These are phyloP conservation scores for Lasioglossum pauxillum DNA, from an alignment of 2,888 invertebrate species.

Conservation along the genomic window DNA sequence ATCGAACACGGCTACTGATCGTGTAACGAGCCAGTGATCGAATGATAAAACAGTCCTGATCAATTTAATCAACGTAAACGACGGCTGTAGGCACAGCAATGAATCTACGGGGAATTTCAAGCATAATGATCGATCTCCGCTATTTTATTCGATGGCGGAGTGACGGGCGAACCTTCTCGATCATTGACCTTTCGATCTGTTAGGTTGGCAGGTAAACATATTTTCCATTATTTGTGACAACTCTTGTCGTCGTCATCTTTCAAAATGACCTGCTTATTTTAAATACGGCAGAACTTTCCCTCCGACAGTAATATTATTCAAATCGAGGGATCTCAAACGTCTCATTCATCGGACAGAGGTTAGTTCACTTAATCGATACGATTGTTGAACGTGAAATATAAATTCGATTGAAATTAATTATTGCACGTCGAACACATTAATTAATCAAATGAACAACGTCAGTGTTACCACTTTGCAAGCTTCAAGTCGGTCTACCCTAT, in stretches of 20 bases:
- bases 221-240: too few relatives aligned
- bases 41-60: not conserved
- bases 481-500: not conserved
- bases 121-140: not conserved
- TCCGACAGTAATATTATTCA: not conserved
- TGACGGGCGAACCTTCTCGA: not conserved
- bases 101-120: not conserved
- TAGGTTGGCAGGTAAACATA: not conserved
- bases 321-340: not conserved
- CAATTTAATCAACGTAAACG: not conserved
- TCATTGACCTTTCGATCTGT: not conserved
- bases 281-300: too few relatives aligned
- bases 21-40: not conserved
- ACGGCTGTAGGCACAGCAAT: not conserved
- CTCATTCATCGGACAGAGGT: not conserved
- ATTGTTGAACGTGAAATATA: not conserved
- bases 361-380: not conserved
- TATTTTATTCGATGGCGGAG: not conserved
- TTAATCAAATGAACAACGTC: not conserved
- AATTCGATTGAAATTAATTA: not conserved
- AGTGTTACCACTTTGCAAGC: not conserved
- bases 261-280: too few relatives aligned
- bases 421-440: not conserved
- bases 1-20: slow-evolving; percentile 6
- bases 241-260: too few relatives aligned